A percentile compares a stretch with the other conserved stretches of the same genome.
Evolutionary conservation across 2,797 vertebrate genomes (phyloP).

Genomic region (Esox masquinongy): DNA sequence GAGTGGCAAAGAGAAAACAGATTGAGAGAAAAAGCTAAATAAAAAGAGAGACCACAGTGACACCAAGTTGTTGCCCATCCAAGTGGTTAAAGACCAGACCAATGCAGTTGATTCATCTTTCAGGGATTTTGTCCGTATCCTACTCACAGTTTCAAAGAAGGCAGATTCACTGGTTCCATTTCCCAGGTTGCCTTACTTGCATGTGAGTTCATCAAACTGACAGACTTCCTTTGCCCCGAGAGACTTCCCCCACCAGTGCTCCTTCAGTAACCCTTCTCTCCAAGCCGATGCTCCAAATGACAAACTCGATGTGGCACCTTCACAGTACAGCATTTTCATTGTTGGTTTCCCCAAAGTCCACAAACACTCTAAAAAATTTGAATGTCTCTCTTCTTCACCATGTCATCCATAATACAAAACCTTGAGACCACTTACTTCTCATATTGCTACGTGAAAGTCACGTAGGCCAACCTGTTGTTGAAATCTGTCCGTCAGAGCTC

Average conservation of each 20-base stretch:
- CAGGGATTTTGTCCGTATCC: conserved; percentile 5
- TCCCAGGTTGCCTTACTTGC: conserved; percentile 44
- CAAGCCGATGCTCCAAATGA: conserved; percentile 57
- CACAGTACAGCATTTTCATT: conserved; percentile 45
- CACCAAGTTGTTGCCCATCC: conserved; percentile 17
- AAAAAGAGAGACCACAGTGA: conserved; percentile 22
- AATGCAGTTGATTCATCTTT: conserved; percentile 13
- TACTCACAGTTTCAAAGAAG: conserved; percentile 28
- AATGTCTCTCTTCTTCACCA: neutral
- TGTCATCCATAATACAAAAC: neutral
- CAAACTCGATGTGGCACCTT: conserved; percentile 77
- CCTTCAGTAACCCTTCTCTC: conserved; percentile 66
- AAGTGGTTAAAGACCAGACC: conserved; percentile 18
- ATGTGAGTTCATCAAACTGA: conserved; percentile 76
- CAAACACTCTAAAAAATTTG: conserved; percentile 17
- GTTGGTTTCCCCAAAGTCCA: conserved; percentile 23
- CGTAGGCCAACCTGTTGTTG: conserved; percentile 1
- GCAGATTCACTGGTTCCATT: conserved; percentile 33
- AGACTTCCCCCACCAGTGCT: conserved; percentile 40
- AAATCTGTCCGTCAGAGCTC: conserved; percentile 11
- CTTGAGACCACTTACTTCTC: neutral
- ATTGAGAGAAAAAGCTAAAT: neutral
- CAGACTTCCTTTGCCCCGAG: conserved; percentile 75
- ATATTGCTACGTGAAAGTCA: neutral
- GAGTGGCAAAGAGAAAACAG: neutral